phyloP scores from a whole-genome alignment of 2,113 vertebrate species.

The Micronycteris hirsuta region DNA sequence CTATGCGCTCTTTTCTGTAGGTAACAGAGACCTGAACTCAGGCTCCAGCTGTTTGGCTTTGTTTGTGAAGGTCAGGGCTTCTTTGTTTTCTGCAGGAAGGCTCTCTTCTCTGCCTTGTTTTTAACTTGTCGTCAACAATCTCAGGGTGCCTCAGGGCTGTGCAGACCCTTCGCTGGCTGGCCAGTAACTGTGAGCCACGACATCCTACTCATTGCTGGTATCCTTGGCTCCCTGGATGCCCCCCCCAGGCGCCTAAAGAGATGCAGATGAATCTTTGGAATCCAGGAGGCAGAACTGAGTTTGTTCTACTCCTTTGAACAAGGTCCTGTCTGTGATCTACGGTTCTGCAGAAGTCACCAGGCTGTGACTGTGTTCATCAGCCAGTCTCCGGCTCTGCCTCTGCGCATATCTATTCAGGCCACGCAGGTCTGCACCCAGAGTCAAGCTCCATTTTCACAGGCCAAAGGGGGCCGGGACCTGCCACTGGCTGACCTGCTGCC shows the following conservation, averaged over 20 bases:
- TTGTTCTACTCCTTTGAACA: neutral
- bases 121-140: neutral
- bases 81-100: neutral
- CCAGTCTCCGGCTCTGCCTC: neutral
- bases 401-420: neutral
- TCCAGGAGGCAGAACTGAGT: slow-evolving; percentile 15
- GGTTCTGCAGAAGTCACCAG: neutral
- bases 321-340: neutral
- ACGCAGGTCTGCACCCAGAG: neutral
- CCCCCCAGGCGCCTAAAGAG: neutral
- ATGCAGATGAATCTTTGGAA: neutral
- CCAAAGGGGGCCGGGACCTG: neutral
- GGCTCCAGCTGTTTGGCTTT: neutral
- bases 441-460: neutral
- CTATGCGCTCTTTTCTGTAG: neutral
- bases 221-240: neutral
- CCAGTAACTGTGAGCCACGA: neutral
- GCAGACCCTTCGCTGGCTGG: neutral
- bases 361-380: neutral
- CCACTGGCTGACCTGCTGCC: neutral
- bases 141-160: neutral
- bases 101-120: neutral
- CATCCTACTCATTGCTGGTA: neutral
- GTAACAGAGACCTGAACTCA: neutral
- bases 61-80: neutral